Base-by-base conservation (phyloP, 2,113 vertebrate genomes). In the Arothron firmamentum region DNA sequence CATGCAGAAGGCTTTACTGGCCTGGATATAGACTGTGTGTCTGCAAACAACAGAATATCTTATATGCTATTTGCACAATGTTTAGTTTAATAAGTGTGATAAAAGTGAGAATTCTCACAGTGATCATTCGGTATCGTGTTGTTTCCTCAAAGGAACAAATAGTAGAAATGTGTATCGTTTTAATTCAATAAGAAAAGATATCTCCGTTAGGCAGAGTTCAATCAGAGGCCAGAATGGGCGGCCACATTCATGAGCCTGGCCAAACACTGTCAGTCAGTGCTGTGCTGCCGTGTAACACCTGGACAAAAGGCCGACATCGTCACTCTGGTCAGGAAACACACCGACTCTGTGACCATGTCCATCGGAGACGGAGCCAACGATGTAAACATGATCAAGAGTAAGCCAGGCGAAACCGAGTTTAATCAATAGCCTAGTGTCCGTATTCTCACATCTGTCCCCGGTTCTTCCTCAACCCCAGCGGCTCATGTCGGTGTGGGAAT, bases 331-430 rank as follows among this genome's bases (percentile, higher is more conserved):
- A 92, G 90, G 87, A 95, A 91, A 43, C 87, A 96, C 90, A 91
- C 89, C 69, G 50, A 78, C 0, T 90, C 74, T 0, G 69, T 94
- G 79, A 95, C 94, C 0, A 75, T 98, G 90, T 92, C 93, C 56
- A 94, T 97, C 0, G 95, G 96, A 6, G 96, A 99, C 0, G 96
- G 96, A 0, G 95, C 95, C 88, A 99, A 99, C 0, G 96, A 99
- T 0, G 91, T 98, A 42, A 97, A 95, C 89, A 98, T 99, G 96
- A 96, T 98, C 70, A 98, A 97, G 83, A 96, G 96, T 98, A 80
- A 93, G 93, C 78, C 28, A 2, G 19, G 12, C 15, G 54, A 45
- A 56, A 42, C 23, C 56, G 2, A 18, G 9, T 49, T 21, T 55
- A n/a, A 15, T 56, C n/a, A 1, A 3, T 56, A 7, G 18, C 10